Evolutionary conservation across 2,797 vertebrate species (phyloP).

Genomic region (Neosilurus mollespiculum): DNA sequence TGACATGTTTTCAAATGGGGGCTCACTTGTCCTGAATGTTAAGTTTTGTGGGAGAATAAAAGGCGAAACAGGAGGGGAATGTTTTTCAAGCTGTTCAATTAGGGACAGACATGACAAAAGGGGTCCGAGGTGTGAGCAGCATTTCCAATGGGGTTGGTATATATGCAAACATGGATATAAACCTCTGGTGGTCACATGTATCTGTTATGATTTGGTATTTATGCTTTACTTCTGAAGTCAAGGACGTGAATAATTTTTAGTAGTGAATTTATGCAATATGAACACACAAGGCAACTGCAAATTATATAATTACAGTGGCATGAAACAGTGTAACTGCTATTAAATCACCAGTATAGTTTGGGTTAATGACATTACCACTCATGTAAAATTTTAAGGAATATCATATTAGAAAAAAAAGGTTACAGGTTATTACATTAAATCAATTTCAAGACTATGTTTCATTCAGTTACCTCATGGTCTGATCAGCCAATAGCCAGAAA

Average conservation of each 20-base stretch:
- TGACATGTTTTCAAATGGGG: constrained; percentile 28
- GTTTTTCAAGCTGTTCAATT: constrained; percentile 46
- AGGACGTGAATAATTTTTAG: not conserved
- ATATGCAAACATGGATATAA: constrained; percentile 14
- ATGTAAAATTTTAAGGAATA: not conserved
- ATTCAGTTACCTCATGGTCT: not conserved
- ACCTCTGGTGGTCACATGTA: constrained; percentile 14
- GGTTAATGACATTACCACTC: not conserved
- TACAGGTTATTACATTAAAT: not conserved
- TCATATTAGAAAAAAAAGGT: not conserved
- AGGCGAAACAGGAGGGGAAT: constrained; percentile 32
- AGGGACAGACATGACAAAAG: constrained; percentile 48
- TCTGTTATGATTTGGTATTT: constrained; percentile 1
- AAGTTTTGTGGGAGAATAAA: constrained; percentile 50
- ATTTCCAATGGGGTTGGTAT: constrained; percentile 39
- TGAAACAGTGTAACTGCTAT: not conserved
- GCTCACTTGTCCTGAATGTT: constrained; percentile 48
- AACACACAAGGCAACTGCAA: not conserved
- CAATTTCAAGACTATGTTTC: not conserved
- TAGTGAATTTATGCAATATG: not conserved
- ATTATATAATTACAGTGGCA: not conserved
- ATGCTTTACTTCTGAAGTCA: not conserved
- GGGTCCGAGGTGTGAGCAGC: constrained; percentile 46
- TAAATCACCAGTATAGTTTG: too few species aligned
- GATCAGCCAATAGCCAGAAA: not conserved